Evolutionary conservation across 2,888 invertebrate species (phyloP), one percentile per base, ranked within the genome.

Genomic region (Ennomos erosarius): DNA sequence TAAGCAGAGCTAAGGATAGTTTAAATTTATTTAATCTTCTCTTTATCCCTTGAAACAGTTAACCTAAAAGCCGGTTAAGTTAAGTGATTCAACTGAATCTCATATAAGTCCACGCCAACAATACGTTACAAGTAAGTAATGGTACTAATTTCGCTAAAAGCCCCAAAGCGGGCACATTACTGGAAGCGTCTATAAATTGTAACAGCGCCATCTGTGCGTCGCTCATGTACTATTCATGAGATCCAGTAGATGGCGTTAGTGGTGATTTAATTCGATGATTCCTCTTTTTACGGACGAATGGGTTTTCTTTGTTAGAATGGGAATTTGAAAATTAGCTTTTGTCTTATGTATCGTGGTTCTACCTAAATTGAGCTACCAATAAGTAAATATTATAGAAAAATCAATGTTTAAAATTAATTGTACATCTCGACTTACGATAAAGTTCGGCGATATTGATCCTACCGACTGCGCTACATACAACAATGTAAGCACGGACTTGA

Each of bases 111-210:
- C 26, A 26, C 26, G 13, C 26, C 10, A 38, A 51, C 60, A 62
- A 60, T 65, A 58, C 42, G 55, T 65, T 61, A 64, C 53, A 57
- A 60, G 80, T 83, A 82, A 82, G 83, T 80, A 81, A 86, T 82
- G 81, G 75, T 78, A 75, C 78, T 85, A 86, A 87, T 87, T 85
- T 84, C 76, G 85, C 79, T 88, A 85, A 88, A 85, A 88, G 87
- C 87, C 74, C 75, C 70, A 79, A 84, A 81, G 49, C 59, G 26
- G n/a, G 10, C 40, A 38, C 50, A 59, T 12, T 79, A 79, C 76
- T 82, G 78, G 78, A 81, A 78, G 82, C 70, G 75, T 79, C 78
- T 55, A 88, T 88, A 87, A 85, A 88, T 87, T 82, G 71, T 68
- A 68, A 59, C 71, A 84, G 71, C 81, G 87, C 87, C 88, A 87